Evolutionary conservation across 2,113 vertebrate species (phyloP).

Genomic region (Campylomormyrus numenius): DNA sequence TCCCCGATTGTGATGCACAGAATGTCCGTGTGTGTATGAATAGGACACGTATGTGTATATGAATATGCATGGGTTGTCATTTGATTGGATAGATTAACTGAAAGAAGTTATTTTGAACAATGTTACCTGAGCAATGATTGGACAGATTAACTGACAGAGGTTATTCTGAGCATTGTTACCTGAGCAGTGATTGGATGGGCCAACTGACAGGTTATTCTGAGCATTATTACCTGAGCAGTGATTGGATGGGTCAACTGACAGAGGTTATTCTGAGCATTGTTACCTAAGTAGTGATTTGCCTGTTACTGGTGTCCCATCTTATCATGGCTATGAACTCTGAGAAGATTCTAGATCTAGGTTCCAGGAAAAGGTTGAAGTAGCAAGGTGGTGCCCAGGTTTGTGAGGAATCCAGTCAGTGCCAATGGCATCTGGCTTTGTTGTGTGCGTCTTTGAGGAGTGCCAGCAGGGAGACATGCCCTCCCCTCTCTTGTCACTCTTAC

Average conservation of each 20-base stretch:
- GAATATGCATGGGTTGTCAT: not conserved
- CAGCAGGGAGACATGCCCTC: not conserved
- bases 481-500: not conserved
- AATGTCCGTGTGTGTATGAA: not conserved
- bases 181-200: not conserved
- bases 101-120: not conserved
- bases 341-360: not conserved
- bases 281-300: slow-evolving; percentile 5
- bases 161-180: not conserved
- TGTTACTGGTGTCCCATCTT: not conserved
- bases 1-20: not conserved
- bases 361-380: not conserved
- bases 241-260: not conserved
- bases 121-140: not conserved
- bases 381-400: not conserved
- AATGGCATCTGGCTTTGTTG: not conserved
- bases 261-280: not conserved
- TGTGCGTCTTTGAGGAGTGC: not conserved
- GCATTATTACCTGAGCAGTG: not conserved
- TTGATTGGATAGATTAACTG: not conserved
- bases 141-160: not conserved
- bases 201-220: not conserved
- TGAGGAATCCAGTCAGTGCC: not conserved
- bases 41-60: not conserved
- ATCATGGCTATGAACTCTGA: not conserved